These are phyloP conservation scores for Aplodontia rufa DNA, from an alignment of 2,113 vertebrate genomes.

Conservation along the genomic window DNA sequence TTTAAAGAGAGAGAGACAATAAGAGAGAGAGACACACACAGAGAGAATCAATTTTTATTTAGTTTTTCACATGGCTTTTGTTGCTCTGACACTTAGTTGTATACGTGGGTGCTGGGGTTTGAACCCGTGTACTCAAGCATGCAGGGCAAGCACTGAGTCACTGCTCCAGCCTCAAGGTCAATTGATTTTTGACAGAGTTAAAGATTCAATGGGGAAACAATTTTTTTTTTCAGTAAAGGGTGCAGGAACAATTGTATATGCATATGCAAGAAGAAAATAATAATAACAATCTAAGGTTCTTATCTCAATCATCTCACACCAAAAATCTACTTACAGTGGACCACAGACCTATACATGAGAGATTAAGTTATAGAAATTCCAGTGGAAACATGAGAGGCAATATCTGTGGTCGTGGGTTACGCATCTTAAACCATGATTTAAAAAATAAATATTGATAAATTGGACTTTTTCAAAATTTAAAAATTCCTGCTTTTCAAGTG, in stretches of 20 bases:
- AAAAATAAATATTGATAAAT: slow-evolving; percentile 13
- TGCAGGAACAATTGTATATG: background rate
- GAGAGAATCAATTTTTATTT: too few relatives aligned
- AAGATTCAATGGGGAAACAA: background rate
- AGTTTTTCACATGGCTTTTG: too few relatives aligned
- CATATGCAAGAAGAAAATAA: background rate
- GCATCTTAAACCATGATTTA: background rate
- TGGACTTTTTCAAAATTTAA: background rate
- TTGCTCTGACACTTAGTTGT: too few relatives aligned
- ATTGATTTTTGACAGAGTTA: background rate
- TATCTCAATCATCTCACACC: background rate
- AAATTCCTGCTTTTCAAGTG: background rate
- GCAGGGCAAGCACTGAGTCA: too few relatives aligned
- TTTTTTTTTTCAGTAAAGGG: slow-evolving; percentile 3
- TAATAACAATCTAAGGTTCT: background rate
- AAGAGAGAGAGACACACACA: too few relatives aligned
- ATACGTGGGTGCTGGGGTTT: too few relatives aligned
- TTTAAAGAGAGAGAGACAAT: too few relatives aligned
- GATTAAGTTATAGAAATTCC: background rate
- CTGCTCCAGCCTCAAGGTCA: too few relatives aligned
- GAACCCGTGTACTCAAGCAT: too few relatives aligned
- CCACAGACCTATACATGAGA: background rate
- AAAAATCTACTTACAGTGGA: background rate
- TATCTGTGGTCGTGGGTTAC: background rate
- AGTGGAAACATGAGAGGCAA: background rate